Percentiles rank a stretch among this genome's conserved stretches.
These are phyloP conservation scores for Bubalus kerabau DNA, from an alignment of 2,113 vertebrate species.

Conservation along the genomic window DNA sequence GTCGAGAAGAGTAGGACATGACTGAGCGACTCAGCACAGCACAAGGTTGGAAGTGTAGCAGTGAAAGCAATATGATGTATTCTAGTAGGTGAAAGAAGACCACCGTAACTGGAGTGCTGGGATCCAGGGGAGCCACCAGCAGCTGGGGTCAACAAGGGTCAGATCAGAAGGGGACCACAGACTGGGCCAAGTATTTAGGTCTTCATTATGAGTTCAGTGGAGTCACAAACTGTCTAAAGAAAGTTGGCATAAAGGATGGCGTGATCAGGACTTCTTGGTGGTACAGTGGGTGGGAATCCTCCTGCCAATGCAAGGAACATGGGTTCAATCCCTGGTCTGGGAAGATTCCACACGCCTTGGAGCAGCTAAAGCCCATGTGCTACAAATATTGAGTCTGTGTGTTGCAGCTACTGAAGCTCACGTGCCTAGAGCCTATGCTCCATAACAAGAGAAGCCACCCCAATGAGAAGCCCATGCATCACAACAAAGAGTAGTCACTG, in stretches of 20 bases:
- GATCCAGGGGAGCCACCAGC: not conserved
- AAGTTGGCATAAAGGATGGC: not conserved
- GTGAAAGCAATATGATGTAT: not conserved
- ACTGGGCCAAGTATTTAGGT: not conserved
- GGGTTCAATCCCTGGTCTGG: not conserved
- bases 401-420: not conserved
- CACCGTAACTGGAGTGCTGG: rapidly evolving
- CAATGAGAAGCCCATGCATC: not conserved
- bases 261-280: not conserved
- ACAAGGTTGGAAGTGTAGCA: not conserved
- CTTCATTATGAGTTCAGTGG: not conserved
- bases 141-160: not conserved
- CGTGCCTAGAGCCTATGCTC: not conserved
- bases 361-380: not conserved
- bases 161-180: not conserved
- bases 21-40: not conserved
- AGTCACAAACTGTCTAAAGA: not conserved
- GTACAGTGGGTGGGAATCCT: not conserved
- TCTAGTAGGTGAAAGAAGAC: not conserved
- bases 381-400: not conserved
- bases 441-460: not conserved
- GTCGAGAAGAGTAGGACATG: not conserved
- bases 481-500: not conserved
- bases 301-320: not conserved
- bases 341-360: not conserved